Evolutionary conservation across 2,797 vertebrate genomes (phyloP), one percentile per base, ranked within the genome.

Genomic region (Hirundo rustica): DNA sequence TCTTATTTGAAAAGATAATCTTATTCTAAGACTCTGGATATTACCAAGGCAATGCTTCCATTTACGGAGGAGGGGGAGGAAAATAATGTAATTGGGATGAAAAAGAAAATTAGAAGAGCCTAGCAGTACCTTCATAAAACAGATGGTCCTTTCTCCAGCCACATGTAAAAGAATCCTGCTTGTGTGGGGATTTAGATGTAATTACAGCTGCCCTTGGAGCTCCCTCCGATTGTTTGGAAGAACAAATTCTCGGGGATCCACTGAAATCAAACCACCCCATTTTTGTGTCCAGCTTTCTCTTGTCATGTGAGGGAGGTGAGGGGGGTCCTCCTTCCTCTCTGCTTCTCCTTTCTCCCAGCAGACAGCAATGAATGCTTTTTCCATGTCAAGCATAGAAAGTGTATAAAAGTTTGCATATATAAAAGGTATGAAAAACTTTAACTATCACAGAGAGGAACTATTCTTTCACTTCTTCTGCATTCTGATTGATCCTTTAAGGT

Each of bases 21-120:
- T 90, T 94, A 64, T 92, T 96, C 88, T 95, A 95, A 85, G 86
- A 54, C 81, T 91, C 75, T 68, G 47, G 86, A 62, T 94, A 91
- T 76, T 85, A 67, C 74, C 21, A 32, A 4, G 0, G 92, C 61
- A 77, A 11, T 93, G 71, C 26, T 95, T 87, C 77, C 64, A 65
- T 71, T 87, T 80, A 77, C 65, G 75, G 84, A 73, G 40, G 51
- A 81, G 70, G 18, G 60, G 57, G 53, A 91, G 42, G 78, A 47
- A 65, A 86, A 87, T 26, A 65, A 61, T 80, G 8, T 95, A 95
- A 95, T 88, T 85, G 50, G 68, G 68, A 80, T 94, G 16, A 34
- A 30, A 55, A 42, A 79, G 47, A 36, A 44, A 45, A 38, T 78
- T 0, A 38, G 58, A 87, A 80, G 58, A 85, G 22, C 60, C 48